Evolutionary conservation across 2,888 invertebrate species (phyloP).

Genomic region (Eristalis pertinax): DNA sequence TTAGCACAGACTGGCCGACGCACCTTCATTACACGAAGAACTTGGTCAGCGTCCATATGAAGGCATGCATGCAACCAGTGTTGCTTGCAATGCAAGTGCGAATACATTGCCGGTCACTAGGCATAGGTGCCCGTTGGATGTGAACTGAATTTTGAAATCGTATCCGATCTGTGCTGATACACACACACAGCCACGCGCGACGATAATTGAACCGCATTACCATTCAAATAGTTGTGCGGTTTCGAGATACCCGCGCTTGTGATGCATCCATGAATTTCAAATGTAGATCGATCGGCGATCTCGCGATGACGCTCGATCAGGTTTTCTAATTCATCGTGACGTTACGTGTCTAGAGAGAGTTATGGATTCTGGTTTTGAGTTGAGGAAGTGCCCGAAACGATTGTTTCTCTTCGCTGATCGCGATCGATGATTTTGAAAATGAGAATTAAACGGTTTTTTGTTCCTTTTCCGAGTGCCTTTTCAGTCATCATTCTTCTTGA

Average conservation of each 20-base stretch:
- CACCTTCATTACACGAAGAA: conserved; percentile 50
- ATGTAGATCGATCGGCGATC: conserved; percentile 3
- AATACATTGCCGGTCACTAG: not conserved
- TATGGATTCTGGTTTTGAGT: too few species aligned
- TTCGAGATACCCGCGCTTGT: conserved; percentile 17
- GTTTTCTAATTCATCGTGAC: not conserved
- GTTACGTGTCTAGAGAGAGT: too few species aligned
- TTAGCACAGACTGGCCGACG: conserved; percentile 43
- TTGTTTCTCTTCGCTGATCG: too few species aligned
- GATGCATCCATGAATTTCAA: conserved; percentile 23
- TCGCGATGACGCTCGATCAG: not conserved
- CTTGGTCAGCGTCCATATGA: conserved; percentile 23
- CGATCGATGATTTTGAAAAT: too few species aligned
- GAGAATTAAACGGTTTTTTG: too few species aligned
- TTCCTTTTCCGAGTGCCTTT: too few species aligned
- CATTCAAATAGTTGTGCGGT: conserved; percentile 42
- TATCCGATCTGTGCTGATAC: not conserved
- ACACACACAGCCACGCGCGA: conserved; percentile 1
- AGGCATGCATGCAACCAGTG: not conserved
- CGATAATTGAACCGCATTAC: conserved; percentile 30
- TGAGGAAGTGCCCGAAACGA: too few species aligned
- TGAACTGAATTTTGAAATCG: conserved; percentile 35
- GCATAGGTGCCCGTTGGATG: not conserved
- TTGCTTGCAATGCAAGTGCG: not conserved
- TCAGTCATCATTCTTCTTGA: too few species aligned